A percentile compares a stretch with the other conserved stretches of the same genome.
Evolutionary conservation across 2,113 vertebrate genomes (phyloP).

Genomic region (Narcine bancroftii): DNA sequence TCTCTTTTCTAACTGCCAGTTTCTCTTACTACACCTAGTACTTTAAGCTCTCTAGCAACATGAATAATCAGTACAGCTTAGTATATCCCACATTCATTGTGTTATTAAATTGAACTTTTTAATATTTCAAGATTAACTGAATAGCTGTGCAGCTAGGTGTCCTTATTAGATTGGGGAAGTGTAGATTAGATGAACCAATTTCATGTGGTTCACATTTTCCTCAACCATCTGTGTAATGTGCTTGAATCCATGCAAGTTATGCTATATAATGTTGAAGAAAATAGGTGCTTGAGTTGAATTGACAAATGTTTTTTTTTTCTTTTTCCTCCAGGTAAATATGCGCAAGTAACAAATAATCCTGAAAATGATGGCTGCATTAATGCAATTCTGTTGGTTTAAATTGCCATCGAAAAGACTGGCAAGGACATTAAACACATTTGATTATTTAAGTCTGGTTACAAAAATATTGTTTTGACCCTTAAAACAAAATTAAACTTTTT

Average conservation of each 20-base stretch:
- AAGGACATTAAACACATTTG: slow-evolving; percentile 1
- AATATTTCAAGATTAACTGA: neutral
- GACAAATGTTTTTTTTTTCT: slow-evolving; percentile 4
- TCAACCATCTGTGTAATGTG: neutral
- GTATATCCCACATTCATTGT: neutral
- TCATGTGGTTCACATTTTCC: no score
- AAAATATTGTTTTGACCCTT: neutral
- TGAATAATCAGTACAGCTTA: neutral
- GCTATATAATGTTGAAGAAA: neutral
- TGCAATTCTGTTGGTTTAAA: slow-evolving; percentile 79
- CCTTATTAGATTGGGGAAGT: neutral
- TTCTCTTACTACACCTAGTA: neutral
- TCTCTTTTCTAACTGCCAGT: neutral
- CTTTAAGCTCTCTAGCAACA: neutral
- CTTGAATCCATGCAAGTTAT: neutral
- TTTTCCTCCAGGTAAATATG: slow-evolving; percentile 78
- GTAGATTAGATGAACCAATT: neutral
- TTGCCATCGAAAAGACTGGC: slow-evolving; percentile 36
- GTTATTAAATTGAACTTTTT: neutral
- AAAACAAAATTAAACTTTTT: neutral
- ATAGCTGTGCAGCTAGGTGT: neutral
- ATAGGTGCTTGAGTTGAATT: neutral
- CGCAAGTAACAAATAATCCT: slow-evolving; percentile 95
- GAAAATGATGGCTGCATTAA: slow-evolving; percentile 98
- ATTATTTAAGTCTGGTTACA: neutral